These are phyloP conservation scores for Engraulis encrasicolus DNA, from an alignment of 2,113 vertebrate genomes.

Conservation along the genomic window DNA sequence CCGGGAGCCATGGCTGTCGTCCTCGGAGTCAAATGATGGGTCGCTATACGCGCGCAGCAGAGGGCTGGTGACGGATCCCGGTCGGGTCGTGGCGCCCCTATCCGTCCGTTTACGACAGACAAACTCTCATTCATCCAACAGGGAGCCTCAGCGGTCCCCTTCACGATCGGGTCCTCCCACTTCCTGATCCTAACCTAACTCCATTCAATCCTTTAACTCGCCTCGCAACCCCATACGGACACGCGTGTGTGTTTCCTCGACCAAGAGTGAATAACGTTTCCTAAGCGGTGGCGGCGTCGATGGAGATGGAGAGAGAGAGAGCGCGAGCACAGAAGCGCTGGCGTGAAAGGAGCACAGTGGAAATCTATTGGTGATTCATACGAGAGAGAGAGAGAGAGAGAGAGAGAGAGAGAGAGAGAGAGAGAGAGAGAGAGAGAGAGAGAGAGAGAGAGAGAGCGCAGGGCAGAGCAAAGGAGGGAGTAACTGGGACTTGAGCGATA, in stretches of 20 bases:
- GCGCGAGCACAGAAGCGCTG: slow-evolving; percentile 21
- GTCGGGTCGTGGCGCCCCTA: slow-evolving; percentile 59
- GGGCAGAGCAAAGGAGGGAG: slow-evolving; percentile 55
- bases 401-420: not conserved
- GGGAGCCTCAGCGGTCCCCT: slow-evolving; percentile 52
- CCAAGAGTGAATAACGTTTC: slow-evolving; percentile 47
- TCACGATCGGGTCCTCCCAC: slow-evolving; percentile 71
- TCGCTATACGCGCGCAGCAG: slow-evolving; percentile 51
- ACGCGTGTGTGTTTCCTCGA: slow-evolving; percentile 45
- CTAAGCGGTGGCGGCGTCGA: slow-evolving; percentile 17
- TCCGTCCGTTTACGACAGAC: slow-evolving; percentile 65
- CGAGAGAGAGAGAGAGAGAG: slow-evolving; percentile 28
- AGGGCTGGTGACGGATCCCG: slow-evolving; percentile 48
- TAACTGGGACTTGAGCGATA: slow-evolving; percentile 68
- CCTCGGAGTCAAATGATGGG: slow-evolving; percentile 32
- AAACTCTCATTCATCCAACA: slow-evolving; percentile 76
- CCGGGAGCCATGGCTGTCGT: slow-evolving; percentile 21
- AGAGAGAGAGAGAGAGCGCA: not conserved
- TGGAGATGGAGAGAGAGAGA: too few relatives aligned
- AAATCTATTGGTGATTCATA: slow-evolving; percentile 32
- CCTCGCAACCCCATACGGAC: slow-evolving; percentile 53
- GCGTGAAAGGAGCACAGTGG: slow-evolving; percentile 38
- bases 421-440: slow-evolving; percentile 26
- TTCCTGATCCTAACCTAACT: slow-evolving; percentile 74
- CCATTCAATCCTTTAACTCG: slow-evolving; percentile 51